Conservation (phyloP, 1,140 invertebrate species). For the Caenorhabditis remanei region DNA sequence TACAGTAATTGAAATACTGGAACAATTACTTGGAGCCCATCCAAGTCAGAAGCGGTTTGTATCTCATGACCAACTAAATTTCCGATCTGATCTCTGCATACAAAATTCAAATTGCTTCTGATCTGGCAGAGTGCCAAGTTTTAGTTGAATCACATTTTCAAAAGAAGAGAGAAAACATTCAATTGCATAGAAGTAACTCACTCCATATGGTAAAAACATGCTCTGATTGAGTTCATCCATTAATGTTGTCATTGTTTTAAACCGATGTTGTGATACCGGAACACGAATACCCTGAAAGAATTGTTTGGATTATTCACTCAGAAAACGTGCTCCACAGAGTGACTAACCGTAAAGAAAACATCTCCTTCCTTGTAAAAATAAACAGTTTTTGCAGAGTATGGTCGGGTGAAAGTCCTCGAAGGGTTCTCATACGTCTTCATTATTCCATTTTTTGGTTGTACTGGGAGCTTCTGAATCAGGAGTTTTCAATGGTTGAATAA, state of each 20-base stretch:
- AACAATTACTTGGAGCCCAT: too few species aligned
- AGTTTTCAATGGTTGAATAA: neutral
- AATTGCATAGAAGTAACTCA: constrained; percentile 58
- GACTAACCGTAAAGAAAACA: constrained; percentile 74
- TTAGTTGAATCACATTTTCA: neutral
- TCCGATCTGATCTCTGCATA: too few species aligned
- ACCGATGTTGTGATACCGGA: constrained; percentile 75
- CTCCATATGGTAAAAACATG: constrained; percentile 74
- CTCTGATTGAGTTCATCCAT: constrained; percentile 73
- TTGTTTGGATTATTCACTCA: constrained; percentile 3
- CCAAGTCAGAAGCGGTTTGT: too few species aligned
- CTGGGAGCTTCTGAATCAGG: constrained; percentile 29
- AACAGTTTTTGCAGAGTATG: constrained; percentile 76
- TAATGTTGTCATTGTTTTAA: constrained; percentile 75
- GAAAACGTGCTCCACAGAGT: constrained; percentile 5
- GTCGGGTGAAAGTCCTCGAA: constrained; percentile 69
- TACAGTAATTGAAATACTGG: too few species aligned
- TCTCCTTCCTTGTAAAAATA: constrained; percentile 78
- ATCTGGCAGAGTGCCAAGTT: too few species aligned
- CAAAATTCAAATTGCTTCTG: too few species aligned
- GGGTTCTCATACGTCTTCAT: constrained; percentile 71
- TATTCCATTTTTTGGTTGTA: constrained; percentile 65
- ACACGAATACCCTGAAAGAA: constrained; percentile 75
- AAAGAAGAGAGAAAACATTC: neutral
- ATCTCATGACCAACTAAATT: too few species aligned